phyloP scores from a whole-genome alignment of 2,888 invertebrate genomes.

The Mimumesa dahlbomi region DNA sequence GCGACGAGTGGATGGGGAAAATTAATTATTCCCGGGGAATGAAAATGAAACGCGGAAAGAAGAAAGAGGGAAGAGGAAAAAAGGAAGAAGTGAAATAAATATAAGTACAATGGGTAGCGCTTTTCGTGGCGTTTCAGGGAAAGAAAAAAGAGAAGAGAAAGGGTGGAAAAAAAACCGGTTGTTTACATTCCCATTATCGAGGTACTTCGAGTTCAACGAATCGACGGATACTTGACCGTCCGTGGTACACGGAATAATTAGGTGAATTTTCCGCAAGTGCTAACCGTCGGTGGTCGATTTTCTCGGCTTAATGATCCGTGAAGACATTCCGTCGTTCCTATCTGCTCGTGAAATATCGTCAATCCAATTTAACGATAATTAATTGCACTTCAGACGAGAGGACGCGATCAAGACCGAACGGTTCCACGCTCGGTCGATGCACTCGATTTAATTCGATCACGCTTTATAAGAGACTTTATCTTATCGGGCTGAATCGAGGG shows the following conservation, averaged over 20 bases:
- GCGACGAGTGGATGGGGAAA: no score
- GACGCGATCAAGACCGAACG: conserved; percentile 50
- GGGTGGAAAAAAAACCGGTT: background rate
- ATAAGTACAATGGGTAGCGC: no score
- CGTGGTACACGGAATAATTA: conserved; percentile 50
- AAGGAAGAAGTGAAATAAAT: no score
- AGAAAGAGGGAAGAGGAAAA: no score
- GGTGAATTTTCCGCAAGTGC: conserved; percentile 36
- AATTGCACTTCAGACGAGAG: conserved; percentile 59
- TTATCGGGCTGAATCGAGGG: conserved; percentile 23
- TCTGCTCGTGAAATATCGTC: conserved; percentile 54
- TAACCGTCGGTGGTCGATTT: conserved; percentile 47
- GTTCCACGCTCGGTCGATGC: conserved; percentile 42
- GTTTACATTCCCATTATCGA: conserved; percentile 3
- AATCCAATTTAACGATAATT: conserved; percentile 65
- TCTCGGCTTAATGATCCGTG: conserved; percentile 56
- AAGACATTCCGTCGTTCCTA: conserved; percentile 36
- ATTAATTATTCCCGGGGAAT: conserved; percentile 21
- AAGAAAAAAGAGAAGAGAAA: no score
- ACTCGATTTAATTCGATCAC: conserved; percentile 65
- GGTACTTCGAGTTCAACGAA: conserved; percentile 16
- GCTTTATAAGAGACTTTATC: conserved; percentile 29
- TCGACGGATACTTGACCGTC: conserved; percentile 5
- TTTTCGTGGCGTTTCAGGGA: background rate
- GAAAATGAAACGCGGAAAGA: no score